Percentiles rank a stretch among this genome's conserved stretches.
Conservation (phyloP, 30 jellyfish, hydroid and myxozoan species). For the Cassiopea xamachana region DNA sequence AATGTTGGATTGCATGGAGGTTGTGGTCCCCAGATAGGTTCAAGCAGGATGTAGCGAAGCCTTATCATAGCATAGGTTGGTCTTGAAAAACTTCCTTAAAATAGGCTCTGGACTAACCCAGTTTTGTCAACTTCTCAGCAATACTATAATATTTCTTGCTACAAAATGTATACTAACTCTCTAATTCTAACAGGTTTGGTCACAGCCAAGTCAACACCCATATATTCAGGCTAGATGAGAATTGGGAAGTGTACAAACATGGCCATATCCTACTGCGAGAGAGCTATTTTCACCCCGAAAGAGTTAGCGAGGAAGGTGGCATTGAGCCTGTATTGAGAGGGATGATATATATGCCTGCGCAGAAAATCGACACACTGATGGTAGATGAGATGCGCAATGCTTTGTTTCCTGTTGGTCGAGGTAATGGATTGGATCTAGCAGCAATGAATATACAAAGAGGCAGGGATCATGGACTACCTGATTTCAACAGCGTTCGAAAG, state of each 20-base stretch:
- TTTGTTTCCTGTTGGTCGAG: slow-evolving; percentile 89
- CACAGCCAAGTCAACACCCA: slow-evolving; percentile 97
- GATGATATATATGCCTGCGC: slow-evolving; percentile 86
- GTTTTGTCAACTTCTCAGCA: not conserved
- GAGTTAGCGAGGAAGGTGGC: slow-evolving; percentile 91
- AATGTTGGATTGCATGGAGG: too few species aligned
- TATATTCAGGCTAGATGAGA: slow-evolving; percentile 78
- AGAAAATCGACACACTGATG: slow-evolving; percentile 83
- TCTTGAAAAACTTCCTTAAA: not conserved
- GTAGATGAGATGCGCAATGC: slow-evolving; percentile 97
- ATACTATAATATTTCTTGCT: too few species aligned
- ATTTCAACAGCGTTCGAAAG: slow-evolving; percentile 86
- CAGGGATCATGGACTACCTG: slow-evolving; percentile 97
- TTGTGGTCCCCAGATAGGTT: too few species aligned
- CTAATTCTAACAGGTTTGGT: slow-evolving; percentile 72
- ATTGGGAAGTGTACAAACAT: slow-evolving; percentile 71
- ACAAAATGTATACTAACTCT: too few species aligned
- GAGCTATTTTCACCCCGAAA: slow-evolving; percentile 92
- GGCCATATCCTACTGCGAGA: slow-evolving; percentile 94
- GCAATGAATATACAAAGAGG: slow-evolving; percentile 96
- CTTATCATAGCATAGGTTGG: too few species aligned
- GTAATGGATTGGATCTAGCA: slow-evolving; percentile 94
- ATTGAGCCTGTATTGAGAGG: slow-evolving; percentile 95
- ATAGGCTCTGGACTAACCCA: not conserved
- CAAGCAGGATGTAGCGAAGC: too few species aligned